Conservation (phyloP, 2,888 invertebrate species). For the Tipula vernalis region DNA sequence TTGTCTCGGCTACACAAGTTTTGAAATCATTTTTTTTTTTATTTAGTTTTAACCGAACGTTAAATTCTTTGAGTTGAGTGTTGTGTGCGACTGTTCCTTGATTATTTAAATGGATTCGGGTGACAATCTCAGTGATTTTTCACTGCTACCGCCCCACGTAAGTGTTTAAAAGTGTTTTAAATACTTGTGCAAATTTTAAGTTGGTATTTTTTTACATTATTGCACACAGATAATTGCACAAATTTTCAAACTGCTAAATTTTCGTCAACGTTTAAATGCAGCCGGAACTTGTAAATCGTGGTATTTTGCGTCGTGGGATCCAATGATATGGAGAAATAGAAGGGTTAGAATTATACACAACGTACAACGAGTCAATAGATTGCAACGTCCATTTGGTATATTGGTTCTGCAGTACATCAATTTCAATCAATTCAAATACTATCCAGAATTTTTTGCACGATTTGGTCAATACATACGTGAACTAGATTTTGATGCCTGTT, state of each 20-base stretch:
- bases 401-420: background rate
- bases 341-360: background rate
- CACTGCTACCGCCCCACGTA: background rate
- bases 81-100: too few relatives aligned
- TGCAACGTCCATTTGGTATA: background rate
- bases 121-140: background rate
- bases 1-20: too few relatives aligned
- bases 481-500: background rate
- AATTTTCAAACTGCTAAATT: background rate
- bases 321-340: background rate
- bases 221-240: background rate
- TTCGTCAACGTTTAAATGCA: background rate
- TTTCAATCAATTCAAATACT: background rate
- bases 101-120: background rate
- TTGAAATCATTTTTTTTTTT: too few relatives aligned
- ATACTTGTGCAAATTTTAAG: background rate
- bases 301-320: background rate
- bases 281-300: background rate
- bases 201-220: background rate
- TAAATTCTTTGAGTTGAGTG: too few relatives aligned
- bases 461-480: background rate
- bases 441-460: background rate
- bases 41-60: too few relatives aligned
- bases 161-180: background rate
- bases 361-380: background rate